Base-by-base conservation (phyloP, 2,113 vertebrate genomes). In the Sporophila hypoxantha region DNA sequence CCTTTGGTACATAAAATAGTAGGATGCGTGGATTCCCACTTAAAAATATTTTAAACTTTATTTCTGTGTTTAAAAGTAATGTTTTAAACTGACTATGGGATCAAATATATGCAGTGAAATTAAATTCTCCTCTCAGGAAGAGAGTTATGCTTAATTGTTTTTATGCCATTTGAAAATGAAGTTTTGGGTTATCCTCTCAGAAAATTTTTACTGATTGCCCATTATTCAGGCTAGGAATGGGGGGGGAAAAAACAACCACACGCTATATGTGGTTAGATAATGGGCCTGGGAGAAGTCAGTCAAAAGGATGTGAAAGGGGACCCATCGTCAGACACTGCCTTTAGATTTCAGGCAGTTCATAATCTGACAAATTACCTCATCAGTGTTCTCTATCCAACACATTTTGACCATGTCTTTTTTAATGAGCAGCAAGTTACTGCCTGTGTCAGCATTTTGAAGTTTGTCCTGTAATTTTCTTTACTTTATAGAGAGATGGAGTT, bases 161-260 rank as follows among this genome's bases (percentile, higher is more conserved):
- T 82, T 73, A n/a, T 4, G 17, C 9, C 12, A 23, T 52, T 86
- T 90, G 55, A 74, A 93, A 89, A 85, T 42, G 39, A 55, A 80
- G 25, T 37, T 66, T 36, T 25, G 19, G 15, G 37, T 73, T 83
- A 41, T 30, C 55, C 14, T 49, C 36, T 85, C 14, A 67, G 50
- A 20, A 55, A 71, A 8, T 15, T 66, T 85, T 77, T 82, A 68
- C n/a, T 78, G 69, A n/a, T 14, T 78, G 12, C 25, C 67, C 29
- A 8, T 90, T 76, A 39, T 21, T 64, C 26, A 47, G 39, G 37
- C 8, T 46, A 30, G 27, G 19, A 67, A 39, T 49, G 32, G 1
- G 12, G 3, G 5, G 3, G 4, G 0, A 1, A 6, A 39, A 49
- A 37, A 10, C 25, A 41, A 13, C n/a, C 5, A 32, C 14, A 12